Conservation (phyloP, 1,140 invertebrate species). For the Formica selysi region DNA sequence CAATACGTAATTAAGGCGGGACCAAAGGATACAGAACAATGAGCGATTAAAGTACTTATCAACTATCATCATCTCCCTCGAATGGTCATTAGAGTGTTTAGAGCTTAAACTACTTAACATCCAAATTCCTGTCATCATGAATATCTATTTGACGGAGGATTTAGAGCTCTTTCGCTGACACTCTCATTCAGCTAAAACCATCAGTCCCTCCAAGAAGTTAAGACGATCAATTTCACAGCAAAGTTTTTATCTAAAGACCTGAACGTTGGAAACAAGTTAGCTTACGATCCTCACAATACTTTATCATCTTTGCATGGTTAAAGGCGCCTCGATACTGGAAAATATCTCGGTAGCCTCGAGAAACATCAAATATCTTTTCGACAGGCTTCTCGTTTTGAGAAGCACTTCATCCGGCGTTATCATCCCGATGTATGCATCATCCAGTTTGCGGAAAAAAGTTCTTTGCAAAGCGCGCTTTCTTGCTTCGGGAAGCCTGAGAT, state of each 20-base stretch:
- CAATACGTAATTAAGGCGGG: conserved; percentile 36
- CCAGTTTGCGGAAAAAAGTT: conserved; percentile 60
- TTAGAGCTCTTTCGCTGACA: background rate
- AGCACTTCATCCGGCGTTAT: conserved; percentile 65
- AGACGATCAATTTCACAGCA: conserved; percentile 32
- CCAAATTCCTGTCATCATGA: conserved; percentile 45
- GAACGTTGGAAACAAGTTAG: conserved; percentile 35
- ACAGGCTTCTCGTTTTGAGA: conserved; percentile 44
- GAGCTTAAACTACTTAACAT: conserved; percentile 44
- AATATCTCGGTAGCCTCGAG: background rate
- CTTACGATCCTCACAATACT: conserved; percentile 25
- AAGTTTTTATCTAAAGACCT: conserved; percentile 4
- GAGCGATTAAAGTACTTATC: conserved; percentile 51
- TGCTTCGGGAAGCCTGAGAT: conserved; percentile 36
- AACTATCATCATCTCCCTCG: conserved; percentile 36
- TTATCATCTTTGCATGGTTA: conserved; percentile 24
- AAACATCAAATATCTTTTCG: conserved; percentile 53
- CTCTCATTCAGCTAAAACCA: conserved; percentile 14
- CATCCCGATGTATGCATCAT: conserved; percentile 59
- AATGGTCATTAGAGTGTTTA: conserved; percentile 43
- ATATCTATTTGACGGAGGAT: conserved; percentile 35
- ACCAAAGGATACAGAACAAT: conserved; percentile 24
- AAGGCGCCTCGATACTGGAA: conserved; percentile 17
- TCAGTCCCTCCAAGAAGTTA: conserved; percentile 34
- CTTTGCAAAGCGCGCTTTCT: conserved; percentile 20